Conservation (phyloP, 2,113 vertebrate genomes). For the Carassius gibelio region DNA sequence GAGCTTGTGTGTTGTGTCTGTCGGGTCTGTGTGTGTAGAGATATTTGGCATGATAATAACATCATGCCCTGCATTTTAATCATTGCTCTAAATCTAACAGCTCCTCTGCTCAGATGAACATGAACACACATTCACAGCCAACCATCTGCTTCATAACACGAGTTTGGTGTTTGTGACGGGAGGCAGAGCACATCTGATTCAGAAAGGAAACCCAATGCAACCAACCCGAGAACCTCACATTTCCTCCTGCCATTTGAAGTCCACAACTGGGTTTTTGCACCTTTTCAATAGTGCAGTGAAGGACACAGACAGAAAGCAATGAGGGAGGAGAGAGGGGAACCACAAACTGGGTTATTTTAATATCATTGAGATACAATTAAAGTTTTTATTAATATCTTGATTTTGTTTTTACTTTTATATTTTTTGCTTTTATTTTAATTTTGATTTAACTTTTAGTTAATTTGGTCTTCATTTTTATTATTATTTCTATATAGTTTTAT, state of each 20-base stretch:
- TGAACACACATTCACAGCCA: neutral
- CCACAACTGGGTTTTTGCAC: neutral
- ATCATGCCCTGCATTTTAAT: constrained; percentile 25
- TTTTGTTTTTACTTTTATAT: no score
- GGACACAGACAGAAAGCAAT: no score
- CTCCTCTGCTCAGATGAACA: neutral
- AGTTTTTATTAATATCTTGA: neutral
- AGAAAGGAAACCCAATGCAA: neutral
- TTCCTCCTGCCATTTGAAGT: neutral
- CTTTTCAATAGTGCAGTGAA: neutral
- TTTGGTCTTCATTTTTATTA: no score
- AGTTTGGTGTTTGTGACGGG: neutral
- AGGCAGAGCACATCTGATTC: neutral
- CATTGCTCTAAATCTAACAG: constrained; percentile 33
- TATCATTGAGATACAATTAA: neutral
- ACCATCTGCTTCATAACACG: neutral
- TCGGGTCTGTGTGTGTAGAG: neutral
- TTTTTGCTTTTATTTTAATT: no score
- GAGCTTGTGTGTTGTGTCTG: neutral
- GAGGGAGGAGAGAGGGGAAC: no score
- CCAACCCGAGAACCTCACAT: neutral
- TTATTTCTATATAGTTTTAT: neutral
- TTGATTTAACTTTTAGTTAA: no score
- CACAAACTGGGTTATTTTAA: neutral
- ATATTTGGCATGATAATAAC: neutral